phyloP scores from a whole-genome alignment of 2,888 invertebrate species.

The Oegoconia quadripuncta region DNA sequence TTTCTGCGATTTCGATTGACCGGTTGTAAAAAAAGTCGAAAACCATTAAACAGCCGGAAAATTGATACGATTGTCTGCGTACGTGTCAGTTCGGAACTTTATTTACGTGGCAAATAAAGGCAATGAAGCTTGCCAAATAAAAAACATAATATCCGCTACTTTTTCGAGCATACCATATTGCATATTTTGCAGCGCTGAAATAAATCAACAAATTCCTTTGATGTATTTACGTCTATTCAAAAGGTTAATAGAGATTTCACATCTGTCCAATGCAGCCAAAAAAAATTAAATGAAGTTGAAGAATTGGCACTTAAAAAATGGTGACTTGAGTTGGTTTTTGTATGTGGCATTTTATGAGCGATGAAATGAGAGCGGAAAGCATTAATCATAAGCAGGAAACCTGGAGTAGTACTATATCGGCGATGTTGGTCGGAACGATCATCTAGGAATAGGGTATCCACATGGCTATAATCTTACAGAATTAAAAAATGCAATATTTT shows the following conservation, averaged over 20 bases:
- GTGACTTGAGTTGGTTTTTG: slow-evolving; percentile 11
- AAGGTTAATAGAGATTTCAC: slow-evolving; percentile 8
- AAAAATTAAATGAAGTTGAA: background rate
- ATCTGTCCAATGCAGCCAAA: slow-evolving; percentile 1
- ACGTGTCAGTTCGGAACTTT: slow-evolving; percentile 20
- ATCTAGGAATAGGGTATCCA: slow-evolving; percentile 13
- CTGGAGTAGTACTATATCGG: slow-evolving; percentile 29
- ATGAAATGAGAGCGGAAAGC: slow-evolving; percentile 58
- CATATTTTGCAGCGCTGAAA: slow-evolving; percentile 10
- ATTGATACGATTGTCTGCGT: slow-evolving; percentile 20
- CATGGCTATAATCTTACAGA: background rate
- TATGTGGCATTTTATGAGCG: slow-evolving; percentile 33
- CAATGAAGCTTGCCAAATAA: slow-evolving; percentile 1
- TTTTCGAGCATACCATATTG: slow-evolving; percentile 17
- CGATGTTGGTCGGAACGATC: slow-evolving; percentile 22
- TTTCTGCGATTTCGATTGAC: background rate
- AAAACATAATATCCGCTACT: slow-evolving; percentile 1
- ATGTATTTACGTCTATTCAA: slow-evolving; percentile 10
- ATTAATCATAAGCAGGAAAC: slow-evolving; percentile 64
- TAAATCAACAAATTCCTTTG: slow-evolving; percentile 18
- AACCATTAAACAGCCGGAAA: slow-evolving; percentile 17
- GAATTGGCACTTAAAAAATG: slow-evolving; percentile 3
- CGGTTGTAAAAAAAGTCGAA: background rate
- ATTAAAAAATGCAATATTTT: no score
- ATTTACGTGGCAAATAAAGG: slow-evolving; percentile 17